These are phyloP conservation scores for Peromyscus melanophrys DNA, from an alignment of 2,797 vertebrate species.

Conservation along the genomic window DNA sequence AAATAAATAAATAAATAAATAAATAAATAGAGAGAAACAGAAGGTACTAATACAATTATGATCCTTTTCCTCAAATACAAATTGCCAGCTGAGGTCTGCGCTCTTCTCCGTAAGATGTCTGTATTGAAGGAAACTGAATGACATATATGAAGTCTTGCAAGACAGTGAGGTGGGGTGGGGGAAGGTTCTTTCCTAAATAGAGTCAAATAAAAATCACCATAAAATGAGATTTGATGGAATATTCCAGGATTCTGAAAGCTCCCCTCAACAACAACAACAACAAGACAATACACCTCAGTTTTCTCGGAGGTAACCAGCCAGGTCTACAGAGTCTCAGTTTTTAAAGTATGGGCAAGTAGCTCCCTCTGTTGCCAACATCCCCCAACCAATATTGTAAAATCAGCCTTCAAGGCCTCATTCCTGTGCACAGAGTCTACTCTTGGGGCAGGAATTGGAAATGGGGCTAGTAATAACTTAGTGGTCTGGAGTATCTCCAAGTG, in stretches of 20 bases:
- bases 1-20: no score
- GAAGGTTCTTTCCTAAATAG: neutral
- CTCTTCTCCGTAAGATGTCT: neutral
- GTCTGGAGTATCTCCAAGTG: neutral
- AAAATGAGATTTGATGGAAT: constrained; percentile 32
- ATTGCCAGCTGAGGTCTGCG: neutral
- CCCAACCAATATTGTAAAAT: neutral
- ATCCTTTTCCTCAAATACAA: constrained; percentile 5
- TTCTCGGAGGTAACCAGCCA: neutral
- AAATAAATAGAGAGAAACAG: no score
- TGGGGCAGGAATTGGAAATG: neutral
- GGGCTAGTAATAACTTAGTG: neutral
- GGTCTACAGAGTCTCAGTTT: neutral
- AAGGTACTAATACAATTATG: neutral
- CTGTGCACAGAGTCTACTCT: neutral
- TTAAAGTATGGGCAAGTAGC: neutral
- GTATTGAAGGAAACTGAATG: neutral
- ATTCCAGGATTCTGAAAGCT: constrained; percentile 17
- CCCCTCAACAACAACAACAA: neutral
- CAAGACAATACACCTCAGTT: neutral
- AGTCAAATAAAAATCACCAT: constrained; percentile 1
- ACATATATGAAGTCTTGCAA: neutral
- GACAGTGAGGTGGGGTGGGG: neutral
- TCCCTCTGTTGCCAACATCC: neutral
- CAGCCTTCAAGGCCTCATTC: neutral